phyloP scores from a whole-genome alignment of 2,113 vertebrate genomes.

The Rhegmatorhina hoffmannsi region DNA sequence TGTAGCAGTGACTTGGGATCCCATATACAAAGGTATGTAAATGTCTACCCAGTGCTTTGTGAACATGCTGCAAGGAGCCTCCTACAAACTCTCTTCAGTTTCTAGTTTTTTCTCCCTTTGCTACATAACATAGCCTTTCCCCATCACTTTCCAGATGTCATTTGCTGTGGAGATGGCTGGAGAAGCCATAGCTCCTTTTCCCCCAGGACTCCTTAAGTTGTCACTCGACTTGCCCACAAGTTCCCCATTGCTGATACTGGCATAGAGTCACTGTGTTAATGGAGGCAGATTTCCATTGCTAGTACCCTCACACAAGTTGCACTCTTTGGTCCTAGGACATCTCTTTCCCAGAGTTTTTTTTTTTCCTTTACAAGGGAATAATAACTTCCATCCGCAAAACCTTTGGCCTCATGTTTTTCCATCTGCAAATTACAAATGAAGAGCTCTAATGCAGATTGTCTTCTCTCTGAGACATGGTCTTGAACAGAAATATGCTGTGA shows the following conservation, averaged over 20 bases:
- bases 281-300: not conserved
- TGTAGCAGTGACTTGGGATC: not conserved
- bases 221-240: not conserved
- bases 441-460: not conserved
- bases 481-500: not conserved
- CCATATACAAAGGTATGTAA: not conserved
- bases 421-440: not conserved
- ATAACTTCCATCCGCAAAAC: not conserved
- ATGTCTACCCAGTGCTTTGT: not conserved
- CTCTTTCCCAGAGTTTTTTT: not conserved
- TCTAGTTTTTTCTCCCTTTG: not conserved
- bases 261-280: fast-evolving
- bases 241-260: not conserved
- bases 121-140: not conserved
- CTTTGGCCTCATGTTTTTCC: not conserved
- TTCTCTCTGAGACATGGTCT: not conserved
- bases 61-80: not conserved
- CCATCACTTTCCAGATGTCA: not conserved
- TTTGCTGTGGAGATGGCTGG: not conserved
- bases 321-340: not conserved
- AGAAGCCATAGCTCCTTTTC: not conserved
- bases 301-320: not conserved
- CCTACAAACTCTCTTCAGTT: not conserved
- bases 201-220: fast-evolving
- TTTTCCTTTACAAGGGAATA: not conserved